Evolutionary conservation across 92 coral and sea anemone species (phyloP).

Genomic region (Montipora capitata): DNA sequence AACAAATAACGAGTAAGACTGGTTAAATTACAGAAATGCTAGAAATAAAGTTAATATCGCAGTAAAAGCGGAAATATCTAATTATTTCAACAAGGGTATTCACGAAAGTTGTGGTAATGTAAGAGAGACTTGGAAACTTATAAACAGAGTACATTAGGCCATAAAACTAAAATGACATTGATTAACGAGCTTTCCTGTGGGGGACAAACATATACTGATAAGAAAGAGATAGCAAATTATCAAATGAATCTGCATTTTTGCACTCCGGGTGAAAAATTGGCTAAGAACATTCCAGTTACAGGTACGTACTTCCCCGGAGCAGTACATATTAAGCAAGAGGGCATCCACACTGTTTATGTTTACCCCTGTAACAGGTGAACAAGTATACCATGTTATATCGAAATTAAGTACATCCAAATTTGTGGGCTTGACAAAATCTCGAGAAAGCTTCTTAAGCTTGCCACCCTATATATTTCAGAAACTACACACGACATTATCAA

Average conservation of each 20-base stretch:
- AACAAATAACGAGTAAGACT: too few species aligned
- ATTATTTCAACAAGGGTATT: background rate
- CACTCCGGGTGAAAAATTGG: background rate
- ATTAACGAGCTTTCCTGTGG: background rate
- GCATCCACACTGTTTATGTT: background rate
- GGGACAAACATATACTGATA: background rate
- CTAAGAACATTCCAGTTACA: background rate
- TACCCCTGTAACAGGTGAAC: too few species aligned
- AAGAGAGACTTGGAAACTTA: background rate
- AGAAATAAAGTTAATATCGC: too few species aligned
- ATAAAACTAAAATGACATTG: background rate
- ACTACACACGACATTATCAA: too few species aligned
- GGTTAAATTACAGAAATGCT: too few species aligned
- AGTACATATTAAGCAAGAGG: background rate
- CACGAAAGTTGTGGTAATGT: background rate
- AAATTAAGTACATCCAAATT: too few species aligned
- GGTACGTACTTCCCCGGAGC: background rate
- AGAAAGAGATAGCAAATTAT: background rate
- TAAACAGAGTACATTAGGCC: background rate
- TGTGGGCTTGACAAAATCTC: background rate
- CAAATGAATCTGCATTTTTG: background rate
- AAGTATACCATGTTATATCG: too few species aligned
- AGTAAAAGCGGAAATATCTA: background rate
- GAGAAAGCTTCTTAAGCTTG: background rate
- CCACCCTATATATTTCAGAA: background rate